Conservation (phyloP, 2,888 invertebrate genomes). For the Folsomia manolachei region DNA sequence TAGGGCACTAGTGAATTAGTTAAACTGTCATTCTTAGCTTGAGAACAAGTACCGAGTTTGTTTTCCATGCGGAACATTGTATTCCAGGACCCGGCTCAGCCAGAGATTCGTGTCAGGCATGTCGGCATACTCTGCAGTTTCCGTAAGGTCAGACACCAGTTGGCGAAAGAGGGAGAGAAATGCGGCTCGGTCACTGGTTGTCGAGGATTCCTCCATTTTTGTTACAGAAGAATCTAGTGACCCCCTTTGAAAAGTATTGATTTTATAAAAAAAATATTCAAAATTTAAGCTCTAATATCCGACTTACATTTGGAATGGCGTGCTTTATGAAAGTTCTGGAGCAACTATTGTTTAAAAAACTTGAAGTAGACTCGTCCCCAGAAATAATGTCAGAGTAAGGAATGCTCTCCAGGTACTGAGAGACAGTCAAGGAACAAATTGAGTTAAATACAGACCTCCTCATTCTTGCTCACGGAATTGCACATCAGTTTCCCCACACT, state of each 20-base stretch:
- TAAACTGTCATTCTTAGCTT: neutral
- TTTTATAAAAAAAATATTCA: neutral
- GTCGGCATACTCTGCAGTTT: constrained; percentile 70
- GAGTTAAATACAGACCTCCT: too few relatives aligned
- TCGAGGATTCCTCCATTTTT: too few relatives aligned
- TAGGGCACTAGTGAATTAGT: neutral
- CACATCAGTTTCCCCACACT: too few relatives aligned
- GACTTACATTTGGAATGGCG: too few relatives aligned
- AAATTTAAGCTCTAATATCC: too few relatives aligned
- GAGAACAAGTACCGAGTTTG: constrained; percentile 69
- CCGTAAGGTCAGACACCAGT: constrained; percentile 77
- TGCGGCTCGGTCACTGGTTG: neutral
- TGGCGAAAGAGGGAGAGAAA: constrained; percentile 72
- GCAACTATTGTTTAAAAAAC: too few relatives aligned
- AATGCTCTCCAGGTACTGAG: too few relatives aligned
- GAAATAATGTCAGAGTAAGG: too few relatives aligned
- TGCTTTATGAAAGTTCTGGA: too few relatives aligned
- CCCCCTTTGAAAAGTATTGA: neutral
- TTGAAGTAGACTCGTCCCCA: too few relatives aligned
- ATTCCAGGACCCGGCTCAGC: constrained; percentile 78
- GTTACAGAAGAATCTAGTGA: neutral
- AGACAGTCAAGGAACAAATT: too few relatives aligned
- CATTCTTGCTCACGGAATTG: too few relatives aligned
- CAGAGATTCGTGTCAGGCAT: constrained; percentile 76
- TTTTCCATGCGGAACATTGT: constrained; percentile 89